Percentiles rank a stretch among this genome's conserved stretches.
These are phyloP conservation scores for Neodontobutis hainanensis DNA, from an alignment of 2,113 vertebrate species.

Conservation along the genomic window DNA sequence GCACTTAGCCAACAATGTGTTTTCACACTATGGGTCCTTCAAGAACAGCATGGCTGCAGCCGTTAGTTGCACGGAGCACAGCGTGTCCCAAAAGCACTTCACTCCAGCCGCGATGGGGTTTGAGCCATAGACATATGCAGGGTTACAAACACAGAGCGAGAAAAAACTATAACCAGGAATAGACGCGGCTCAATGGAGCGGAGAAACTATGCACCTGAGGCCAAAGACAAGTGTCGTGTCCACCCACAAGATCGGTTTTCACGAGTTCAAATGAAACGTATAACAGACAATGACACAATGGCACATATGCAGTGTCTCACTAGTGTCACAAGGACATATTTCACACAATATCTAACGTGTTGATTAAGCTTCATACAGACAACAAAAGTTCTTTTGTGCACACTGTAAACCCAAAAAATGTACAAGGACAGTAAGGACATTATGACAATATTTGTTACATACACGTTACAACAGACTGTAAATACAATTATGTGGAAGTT, in stretches of 20 bases:
- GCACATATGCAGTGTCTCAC: too few species aligned
- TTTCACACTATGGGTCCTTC: conserved; percentile 32
- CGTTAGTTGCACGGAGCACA: conserved; percentile 22
- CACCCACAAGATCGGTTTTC: conserved; percentile 3
- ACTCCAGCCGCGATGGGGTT: conserved; percentile 5
- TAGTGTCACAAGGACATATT: too few species aligned
- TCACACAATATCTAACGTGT: too few species aligned
- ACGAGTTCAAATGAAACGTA: background rate
- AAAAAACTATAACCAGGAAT: background rate
- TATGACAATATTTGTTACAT: too few species aligned
- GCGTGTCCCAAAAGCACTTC: conserved; percentile 16
- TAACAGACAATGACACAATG: too few species aligned
- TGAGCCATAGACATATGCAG: conserved; percentile 14
- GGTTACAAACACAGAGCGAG: background rate
- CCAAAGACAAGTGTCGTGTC: background rate
- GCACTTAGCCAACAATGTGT: conserved; percentile 41
- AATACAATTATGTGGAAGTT: too few species aligned
- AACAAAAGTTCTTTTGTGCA: too few species aligned
- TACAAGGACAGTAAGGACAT: too few species aligned
- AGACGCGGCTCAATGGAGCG: background rate
- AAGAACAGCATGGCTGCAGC: conserved; percentile 27
- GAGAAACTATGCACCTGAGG: background rate
- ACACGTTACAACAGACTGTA: too few species aligned
- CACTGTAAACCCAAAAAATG: too few species aligned
- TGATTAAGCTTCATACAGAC: too few species aligned